phyloP scores from a whole-genome alignment of 1,140 invertebrate genomes.

The Drosophila santomea region DNA sequence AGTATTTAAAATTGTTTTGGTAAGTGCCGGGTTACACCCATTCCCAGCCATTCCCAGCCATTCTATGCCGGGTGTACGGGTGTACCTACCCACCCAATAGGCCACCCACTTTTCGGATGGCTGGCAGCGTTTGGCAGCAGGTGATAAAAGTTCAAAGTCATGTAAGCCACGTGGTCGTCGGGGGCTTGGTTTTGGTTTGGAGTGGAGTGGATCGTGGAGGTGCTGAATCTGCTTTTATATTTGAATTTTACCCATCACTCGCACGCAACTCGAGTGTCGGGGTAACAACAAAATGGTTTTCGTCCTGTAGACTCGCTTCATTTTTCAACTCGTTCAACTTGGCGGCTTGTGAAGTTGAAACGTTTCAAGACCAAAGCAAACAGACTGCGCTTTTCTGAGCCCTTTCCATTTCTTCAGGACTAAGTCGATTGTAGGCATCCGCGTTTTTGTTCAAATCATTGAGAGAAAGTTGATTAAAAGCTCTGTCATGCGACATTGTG shows the following conservation, averaged over 20 bases:
- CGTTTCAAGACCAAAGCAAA: conserved; percentile 64
- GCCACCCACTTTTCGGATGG: not conserved
- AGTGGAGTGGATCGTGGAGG: not conserved
- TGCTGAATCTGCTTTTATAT: conserved; percentile 47
- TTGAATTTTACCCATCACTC: conserved; percentile 24
- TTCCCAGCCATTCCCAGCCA: not conserved
- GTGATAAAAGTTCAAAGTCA: conserved; percentile 74
- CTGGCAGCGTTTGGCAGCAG: conserved; percentile 36
- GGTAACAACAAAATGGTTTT: conserved; percentile 51
- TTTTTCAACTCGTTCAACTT: conserved; percentile 51
- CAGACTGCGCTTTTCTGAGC: conserved; percentile 64
- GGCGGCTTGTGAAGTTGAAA: conserved; percentile 42
- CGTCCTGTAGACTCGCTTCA: conserved; percentile 32
- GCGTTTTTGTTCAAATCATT: conserved; percentile 20
- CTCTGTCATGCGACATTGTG: no score
- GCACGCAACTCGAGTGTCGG: conserved; percentile 34
- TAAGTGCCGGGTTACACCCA: conserved; percentile 56
- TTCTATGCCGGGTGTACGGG: not conserved
- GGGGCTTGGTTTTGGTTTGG: conserved; percentile 12
- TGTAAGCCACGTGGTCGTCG: conserved; percentile 48
- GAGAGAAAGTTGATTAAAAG: not conserved
- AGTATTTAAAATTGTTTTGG: conserved; percentile 62
- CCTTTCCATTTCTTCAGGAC: not conserved
- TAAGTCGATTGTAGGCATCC: conserved; percentile 17
- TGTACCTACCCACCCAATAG: conserved; percentile 3